Evolutionary conservation across 2,888 invertebrate species (phyloP).

Genomic region (Protodeltote pygarga): DNA sequence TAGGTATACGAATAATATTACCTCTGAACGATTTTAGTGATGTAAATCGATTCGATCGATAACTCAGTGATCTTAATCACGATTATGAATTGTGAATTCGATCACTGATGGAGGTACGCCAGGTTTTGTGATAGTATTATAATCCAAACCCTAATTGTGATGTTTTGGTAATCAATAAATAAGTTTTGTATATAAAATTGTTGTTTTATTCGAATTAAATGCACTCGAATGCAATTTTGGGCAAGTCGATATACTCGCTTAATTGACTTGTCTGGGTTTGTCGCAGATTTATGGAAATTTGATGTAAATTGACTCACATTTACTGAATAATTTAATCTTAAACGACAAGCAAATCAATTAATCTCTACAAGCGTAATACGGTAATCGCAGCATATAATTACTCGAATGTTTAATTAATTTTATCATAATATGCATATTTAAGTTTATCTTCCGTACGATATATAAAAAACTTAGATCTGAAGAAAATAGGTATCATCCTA

Average conservation of each 20-base stretch:
- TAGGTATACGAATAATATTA: conserved; percentile 58
- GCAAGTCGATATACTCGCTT: too few species aligned
- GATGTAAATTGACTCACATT: too few species aligned
- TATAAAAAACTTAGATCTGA: neutral
- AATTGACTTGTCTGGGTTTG: too few species aligned
- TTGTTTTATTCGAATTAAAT: conserved; percentile 10
- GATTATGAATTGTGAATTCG: conserved; percentile 76
- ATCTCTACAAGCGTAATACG: too few species aligned
- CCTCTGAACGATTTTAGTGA: conserved; percentile 50
- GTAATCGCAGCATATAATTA: too few species aligned
- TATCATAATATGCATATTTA: neutral
- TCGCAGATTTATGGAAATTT: too few species aligned
- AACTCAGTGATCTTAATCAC: conserved; percentile 74
- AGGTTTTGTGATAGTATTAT: conserved; percentile 62
- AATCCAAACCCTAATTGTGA: conserved; percentile 62
- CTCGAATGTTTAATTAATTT: neutral
- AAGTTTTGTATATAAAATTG: conserved; percentile 46
- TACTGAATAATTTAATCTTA: too few species aligned
- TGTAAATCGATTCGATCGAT: conserved; percentile 44
- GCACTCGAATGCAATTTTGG: too few species aligned
- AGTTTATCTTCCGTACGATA: neutral
- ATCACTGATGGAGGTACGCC: conserved; percentile 64
- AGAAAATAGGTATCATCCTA: too few species aligned
- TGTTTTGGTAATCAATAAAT: conserved; percentile 61
- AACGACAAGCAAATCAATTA: too few species aligned